Evolutionary conservation across 2,797 vertebrate species (phyloP).

Genomic region (Gastrophryne carolinensis): DNA sequence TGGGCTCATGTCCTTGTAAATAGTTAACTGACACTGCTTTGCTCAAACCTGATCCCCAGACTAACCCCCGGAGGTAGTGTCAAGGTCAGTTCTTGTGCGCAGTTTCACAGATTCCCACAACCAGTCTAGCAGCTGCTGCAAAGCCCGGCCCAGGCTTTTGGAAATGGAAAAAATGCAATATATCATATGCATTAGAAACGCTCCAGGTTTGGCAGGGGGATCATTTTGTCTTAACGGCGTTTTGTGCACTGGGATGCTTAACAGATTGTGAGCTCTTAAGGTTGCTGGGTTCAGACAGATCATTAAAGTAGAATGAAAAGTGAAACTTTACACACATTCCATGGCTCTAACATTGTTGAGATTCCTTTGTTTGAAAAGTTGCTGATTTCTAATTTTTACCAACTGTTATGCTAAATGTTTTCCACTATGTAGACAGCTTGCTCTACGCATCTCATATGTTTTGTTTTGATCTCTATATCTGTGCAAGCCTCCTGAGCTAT

Average conservation of each 20-base stretch:
- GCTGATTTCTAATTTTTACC: too few species aligned
- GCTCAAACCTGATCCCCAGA: constrained; percentile 34
- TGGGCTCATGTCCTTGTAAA: constrained; percentile 25
- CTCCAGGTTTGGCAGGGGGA: not conserved
- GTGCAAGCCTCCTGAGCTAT: too few species aligned
- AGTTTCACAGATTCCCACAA: constrained; percentile 10
- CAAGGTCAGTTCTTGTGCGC: constrained; percentile 20
- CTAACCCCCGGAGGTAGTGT: constrained; percentile 37
- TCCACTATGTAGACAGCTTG: too few species aligned
- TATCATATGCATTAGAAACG: not conserved
- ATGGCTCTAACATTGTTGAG: too few species aligned
- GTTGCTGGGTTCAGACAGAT: too few species aligned
- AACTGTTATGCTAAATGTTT: too few species aligned
- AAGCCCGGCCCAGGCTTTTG: not conserved
- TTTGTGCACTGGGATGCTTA: not conserved
- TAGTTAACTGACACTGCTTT: constrained; percentile 27
- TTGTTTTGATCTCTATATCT: too few species aligned
- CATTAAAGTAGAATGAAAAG: too few species aligned
- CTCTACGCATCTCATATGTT: too few species aligned
- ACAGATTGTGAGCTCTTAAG: not conserved
- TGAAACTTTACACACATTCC: too few species aligned
- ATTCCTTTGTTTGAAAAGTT: too few species aligned
- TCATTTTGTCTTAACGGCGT: not conserved
- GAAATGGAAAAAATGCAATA: not conserved
- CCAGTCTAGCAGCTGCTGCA: constrained; percentile 16